Evolutionary conservation across 2,113 vertebrate species (phyloP).

Genomic region (Rhinichthys klamathensis): DNA sequence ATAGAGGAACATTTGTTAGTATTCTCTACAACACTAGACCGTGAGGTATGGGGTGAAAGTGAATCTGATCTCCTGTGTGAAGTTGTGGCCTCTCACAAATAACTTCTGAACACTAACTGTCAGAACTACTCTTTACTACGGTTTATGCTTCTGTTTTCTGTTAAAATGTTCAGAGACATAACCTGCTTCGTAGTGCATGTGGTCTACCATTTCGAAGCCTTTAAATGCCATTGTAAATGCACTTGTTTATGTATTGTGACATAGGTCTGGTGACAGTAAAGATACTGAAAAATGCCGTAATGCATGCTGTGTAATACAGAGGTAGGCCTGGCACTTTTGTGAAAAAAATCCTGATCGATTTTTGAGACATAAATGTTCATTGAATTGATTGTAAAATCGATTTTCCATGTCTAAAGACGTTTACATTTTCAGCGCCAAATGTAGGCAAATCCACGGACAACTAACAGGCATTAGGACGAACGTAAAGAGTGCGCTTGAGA

Average conservation of each 20-base stretch:
- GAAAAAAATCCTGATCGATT: too few relatives aligned
- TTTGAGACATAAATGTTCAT: too few relatives aligned
- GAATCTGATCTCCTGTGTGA: slow-evolving; percentile 24
- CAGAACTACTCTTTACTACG: background rate
- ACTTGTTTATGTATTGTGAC: background rate
- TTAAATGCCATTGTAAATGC: background rate
- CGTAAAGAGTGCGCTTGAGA: too few relatives aligned
- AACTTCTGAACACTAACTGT: background rate
- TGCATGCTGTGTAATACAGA: background rate
- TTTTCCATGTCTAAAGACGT: too few relatives aligned
- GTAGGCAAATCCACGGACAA: too few relatives aligned
- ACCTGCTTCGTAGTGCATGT: background rate
- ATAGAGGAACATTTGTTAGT: slow-evolving; percentile 11
- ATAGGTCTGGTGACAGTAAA: background rate
- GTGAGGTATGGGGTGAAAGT: background rate
- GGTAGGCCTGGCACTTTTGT: too few relatives aligned
- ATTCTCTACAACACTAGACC: background rate
- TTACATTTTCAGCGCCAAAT: too few relatives aligned
- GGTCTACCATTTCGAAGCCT: background rate
- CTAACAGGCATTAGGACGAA: too few relatives aligned
- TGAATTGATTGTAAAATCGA: too few relatives aligned
- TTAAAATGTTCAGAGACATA: background rate
- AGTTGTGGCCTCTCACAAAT: slow-evolving; percentile 3
- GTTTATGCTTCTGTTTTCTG: background rate
- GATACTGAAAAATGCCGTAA: background rate